phyloP scores from a whole-genome alignment of 2,797 vertebrate species.

The Pempheris klunzingeri region DNA sequence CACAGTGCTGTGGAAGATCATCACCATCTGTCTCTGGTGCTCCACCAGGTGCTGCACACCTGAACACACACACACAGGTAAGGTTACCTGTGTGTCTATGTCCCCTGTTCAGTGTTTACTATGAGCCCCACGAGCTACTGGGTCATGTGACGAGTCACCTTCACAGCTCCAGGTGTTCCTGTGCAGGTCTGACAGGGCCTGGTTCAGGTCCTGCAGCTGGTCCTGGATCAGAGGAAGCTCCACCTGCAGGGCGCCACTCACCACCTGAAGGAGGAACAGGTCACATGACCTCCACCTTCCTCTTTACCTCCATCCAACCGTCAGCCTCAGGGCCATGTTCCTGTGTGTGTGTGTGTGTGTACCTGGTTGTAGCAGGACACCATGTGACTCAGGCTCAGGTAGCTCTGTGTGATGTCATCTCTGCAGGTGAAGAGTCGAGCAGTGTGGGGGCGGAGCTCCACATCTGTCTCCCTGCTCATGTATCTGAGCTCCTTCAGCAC shows the following conservation, averaged over 20 bases:
- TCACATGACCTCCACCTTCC: constrained; percentile 4
- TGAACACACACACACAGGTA: background rate
- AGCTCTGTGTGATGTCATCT: constrained; percentile 14
- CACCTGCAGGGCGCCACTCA: constrained; percentile 61
- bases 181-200: constrained; percentile 59
- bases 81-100: too few species aligned
- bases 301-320: background rate
- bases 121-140: too few species aligned
- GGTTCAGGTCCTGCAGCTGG: constrained; percentile 77
- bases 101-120: too few species aligned
- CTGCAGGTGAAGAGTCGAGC: constrained; percentile 75
- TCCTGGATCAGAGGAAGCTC: constrained; percentile 80
- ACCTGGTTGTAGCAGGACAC: constrained; percentile 87
- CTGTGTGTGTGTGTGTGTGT: background rate
- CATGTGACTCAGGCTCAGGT: constrained; percentile 48
- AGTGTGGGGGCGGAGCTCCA: constrained; percentile 13
- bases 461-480: constrained; percentile 66
- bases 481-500: constrained; percentile 87
- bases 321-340: background rate
- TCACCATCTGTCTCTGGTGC: constrained; percentile 39
- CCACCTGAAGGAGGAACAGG: constrained; percentile 22
- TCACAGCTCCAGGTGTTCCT: constrained; percentile 80
- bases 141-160: constrained; percentile 66
- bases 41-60: constrained; percentile 35
- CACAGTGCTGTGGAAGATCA: constrained; percentile 41